Conservation (phyloP, 2,797 vertebrate species). For the Pseudochromis fuscus region DNA sequence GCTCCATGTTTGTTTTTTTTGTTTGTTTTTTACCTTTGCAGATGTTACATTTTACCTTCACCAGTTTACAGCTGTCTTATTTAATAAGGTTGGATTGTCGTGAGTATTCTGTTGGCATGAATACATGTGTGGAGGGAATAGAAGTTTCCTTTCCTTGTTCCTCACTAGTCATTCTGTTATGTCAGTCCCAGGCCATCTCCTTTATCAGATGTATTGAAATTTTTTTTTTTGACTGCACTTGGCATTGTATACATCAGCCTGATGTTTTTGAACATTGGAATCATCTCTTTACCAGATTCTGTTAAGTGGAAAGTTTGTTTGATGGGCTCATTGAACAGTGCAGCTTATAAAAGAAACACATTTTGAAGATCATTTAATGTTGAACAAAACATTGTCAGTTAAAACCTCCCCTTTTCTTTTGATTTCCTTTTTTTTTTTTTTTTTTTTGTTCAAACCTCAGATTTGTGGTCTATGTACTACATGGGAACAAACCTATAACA, state of each 20-base stretch:
- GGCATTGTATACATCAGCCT: conserved; percentile 8
- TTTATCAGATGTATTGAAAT: conserved; percentile 1
- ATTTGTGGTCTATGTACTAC: conserved; percentile 11
- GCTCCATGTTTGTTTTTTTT: conserved; percentile 33
- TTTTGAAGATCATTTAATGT: neutral
- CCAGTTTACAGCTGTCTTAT: conserved; percentile 26
- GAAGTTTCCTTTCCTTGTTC: conserved; percentile 13
- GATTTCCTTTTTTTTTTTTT: neutral
- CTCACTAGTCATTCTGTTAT: conserved; percentile 23
- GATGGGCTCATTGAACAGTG: conserved; percentile 5
- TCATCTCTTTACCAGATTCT: neutral
- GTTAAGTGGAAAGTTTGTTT: conserved; percentile 2
- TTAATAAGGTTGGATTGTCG: neutral
- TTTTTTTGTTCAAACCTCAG: conserved; percentile 20
- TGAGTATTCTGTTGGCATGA: neutral
- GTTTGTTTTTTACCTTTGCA: conserved; percentile 28
- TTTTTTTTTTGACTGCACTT: conserved; percentile 2
- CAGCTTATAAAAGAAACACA: conserved; percentile 6
- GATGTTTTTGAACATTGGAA: conserved; percentile 23
- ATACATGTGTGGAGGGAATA: neutral
- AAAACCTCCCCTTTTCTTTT: neutral
- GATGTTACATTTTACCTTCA: conserved; percentile 36
- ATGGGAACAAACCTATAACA: conserved; percentile 18
- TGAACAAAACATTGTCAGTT: conserved; percentile 3
- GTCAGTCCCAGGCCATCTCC: conserved; percentile 23